Base-by-base conservation (phyloP, 2,888 invertebrate species). In the Rotaria macrura region DNA sequence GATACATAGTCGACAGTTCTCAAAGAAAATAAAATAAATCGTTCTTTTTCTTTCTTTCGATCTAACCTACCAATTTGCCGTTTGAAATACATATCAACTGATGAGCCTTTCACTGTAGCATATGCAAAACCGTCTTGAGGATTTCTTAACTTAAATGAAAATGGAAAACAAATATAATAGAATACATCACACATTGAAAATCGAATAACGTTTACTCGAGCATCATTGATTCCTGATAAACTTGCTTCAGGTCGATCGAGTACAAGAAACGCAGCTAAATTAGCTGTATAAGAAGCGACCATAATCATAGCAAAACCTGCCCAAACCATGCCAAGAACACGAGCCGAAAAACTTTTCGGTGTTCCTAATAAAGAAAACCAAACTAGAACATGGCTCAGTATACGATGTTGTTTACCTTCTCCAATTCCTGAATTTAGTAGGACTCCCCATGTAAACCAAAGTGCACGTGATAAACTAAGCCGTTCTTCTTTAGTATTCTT, bases 291-390 rank as follows among this genome's bases (percentile, higher is more conserved):
- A 9, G 98, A 98, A 85, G 99, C 98, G 2, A 99, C 98, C 90
- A 99, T 98, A 89, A 99, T 99, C 98, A 99, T 99, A 34, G 98
- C 97, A 91, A 99, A 99, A 86, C 99, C 99, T 84, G 99, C 99
- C 99, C 99, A 99, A 6, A 99, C 98, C 95, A 99, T 98, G 40
- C 99, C 99, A 43, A 99, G 92, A 0, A 99, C 98, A 86, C 99
- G 93, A 7, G 98, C 99, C 85, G 97, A 97, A 91, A 98, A 98
- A 92, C 97, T 97, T 88, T 97, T 92, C 2, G 98, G 98, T 20
- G 98, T 98, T 85, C 96, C 95, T 95, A 65, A 65, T 89, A 84
- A 90, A 49, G 12, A 57, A 34, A 29, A 72, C 65, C 34, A 85
- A 40, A 74, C 43, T 54, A 17, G 17, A 49, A 49, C 49, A 49